Evolutionary conservation across 2,888 invertebrate species (phyloP), one percentile per base, ranked within the genome.

Genomic region (Lasioglossum figueresi): DNA sequence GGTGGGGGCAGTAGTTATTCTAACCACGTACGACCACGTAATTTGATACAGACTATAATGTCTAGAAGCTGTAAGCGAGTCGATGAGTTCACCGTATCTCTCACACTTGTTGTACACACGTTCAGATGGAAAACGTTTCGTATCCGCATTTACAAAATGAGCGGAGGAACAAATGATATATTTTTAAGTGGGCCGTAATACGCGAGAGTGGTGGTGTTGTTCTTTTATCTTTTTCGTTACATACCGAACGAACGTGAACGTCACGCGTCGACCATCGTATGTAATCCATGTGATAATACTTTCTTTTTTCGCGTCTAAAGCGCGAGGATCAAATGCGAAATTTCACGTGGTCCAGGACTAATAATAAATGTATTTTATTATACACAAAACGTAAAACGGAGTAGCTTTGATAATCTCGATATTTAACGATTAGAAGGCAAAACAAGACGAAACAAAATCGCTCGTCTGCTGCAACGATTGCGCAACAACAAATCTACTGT

Each of bases 301-400:
- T 72, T 37, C 43, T 88, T 70, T 37, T 63, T 63, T 63, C 31
- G 82, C 78, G 79, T 79, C 66, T 88, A 82, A 80, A 79, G 76
- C 80, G 82, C 59, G 79, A 83, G 86, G 84, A 86, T 88, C 83
- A 86, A 88, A 84, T 74, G 14, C 80, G 76, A 82, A 88, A 88
- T 84, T 88, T 84, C 77, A 79, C 84, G 84, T 74, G 88, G 88
- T 88, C 88, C 88, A 88, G 75, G 79, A 88, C 45, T 88, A 79
- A 84, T 84, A 43, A 88, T 84, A 82, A 84, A 87, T 86, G 87
- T 90, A 91, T 90, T 90, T 90, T 90, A 90, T 84, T 90, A 90
- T 88, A 88, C 84, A 85, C 76, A 37, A 31, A 66, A 79, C 43
- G 45, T 71, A 70, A 78, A 89, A 73, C 82, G 68, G 27, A 77